phyloP scores from a whole-genome alignment of 1,140 invertebrate genomes.

The Schlechtendalia chinensis region DNA sequence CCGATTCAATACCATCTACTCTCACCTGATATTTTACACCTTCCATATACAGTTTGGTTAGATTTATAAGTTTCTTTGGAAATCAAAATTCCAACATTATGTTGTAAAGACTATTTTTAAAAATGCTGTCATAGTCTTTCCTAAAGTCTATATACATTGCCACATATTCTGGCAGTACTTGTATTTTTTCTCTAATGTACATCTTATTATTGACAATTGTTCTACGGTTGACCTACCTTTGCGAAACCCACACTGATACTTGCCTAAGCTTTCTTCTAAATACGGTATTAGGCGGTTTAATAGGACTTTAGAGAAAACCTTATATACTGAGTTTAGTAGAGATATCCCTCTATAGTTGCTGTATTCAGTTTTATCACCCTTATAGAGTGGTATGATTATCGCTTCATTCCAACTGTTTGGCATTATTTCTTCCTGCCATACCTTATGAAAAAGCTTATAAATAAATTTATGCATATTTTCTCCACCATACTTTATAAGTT shows the following conservation, averaged over 20 bases:
- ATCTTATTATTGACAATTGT: neutral
- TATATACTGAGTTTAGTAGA: too few relatives aligned
- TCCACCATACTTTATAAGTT: conserved; percentile 7
- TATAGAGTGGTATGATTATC: conserved; percentile 52
- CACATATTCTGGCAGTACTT: too few relatives aligned
- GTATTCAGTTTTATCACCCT: too few relatives aligned
- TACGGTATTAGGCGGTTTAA: neutral
- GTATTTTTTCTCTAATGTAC: conserved; percentile 2
- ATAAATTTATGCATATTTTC: conserved; percentile 5
- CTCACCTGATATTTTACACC: too few relatives aligned
- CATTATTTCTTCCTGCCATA: conserved; percentile 50
- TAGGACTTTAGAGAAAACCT: neutral
- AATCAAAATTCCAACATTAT: too few relatives aligned
- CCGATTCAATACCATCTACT: too few relatives aligned
- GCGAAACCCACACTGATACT: neutral
- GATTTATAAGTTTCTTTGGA: too few relatives aligned
- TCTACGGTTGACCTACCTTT: conserved; percentile 13
- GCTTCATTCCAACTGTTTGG: conserved; percentile 52
- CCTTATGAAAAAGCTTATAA: conserved; percentile 1
- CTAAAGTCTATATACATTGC: too few relatives aligned
- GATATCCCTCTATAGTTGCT: too few relatives aligned
- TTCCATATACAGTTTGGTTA: too few relatives aligned
- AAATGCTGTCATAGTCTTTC: too few relatives aligned
- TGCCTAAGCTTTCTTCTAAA: neutral
- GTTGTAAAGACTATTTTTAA: too few relatives aligned